phyloP scores from a whole-genome alignment of 2,113 vertebrate species.

The Coregonus clupeaformis region DNA sequence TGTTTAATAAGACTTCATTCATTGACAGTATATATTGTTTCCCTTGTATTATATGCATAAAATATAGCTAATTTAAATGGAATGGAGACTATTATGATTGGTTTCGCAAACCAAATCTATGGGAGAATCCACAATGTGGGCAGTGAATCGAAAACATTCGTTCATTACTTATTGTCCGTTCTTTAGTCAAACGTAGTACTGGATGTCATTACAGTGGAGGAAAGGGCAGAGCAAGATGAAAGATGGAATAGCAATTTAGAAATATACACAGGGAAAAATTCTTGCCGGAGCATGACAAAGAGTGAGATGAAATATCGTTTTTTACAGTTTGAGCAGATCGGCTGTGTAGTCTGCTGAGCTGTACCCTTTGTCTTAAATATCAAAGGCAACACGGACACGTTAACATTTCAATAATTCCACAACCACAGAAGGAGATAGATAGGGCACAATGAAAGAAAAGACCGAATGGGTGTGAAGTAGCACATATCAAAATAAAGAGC shows the following conservation, averaged over 20 bases:
- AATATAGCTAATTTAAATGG: background rate
- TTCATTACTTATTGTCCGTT: conserved; percentile 62
- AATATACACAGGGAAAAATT: conserved; percentile 65
- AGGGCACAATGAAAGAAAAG: conserved; percentile 70
- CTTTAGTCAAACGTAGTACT: conserved; percentile 18
- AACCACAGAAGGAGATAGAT: conserved; percentile 80
- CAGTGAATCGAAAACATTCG: conserved; percentile 58
- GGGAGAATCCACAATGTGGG: conserved; percentile 53
- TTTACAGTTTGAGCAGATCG: conserved; percentile 82
- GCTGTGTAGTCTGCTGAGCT: conserved; percentile 69
- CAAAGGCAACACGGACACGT: conserved; percentile 91
- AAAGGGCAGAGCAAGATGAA: conserved; percentile 69
- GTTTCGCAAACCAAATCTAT: conserved; percentile 55
- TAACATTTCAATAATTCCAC: conserved; percentile 98
- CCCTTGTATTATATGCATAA: background rate
- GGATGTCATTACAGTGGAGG: conserved; percentile 49
- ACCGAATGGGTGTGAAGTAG: conserved; percentile 79
- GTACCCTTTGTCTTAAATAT: conserved; percentile 98
- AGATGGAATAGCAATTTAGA: conserved; percentile 66
- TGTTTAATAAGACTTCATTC: background rate
- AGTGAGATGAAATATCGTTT: conserved; percentile 74
- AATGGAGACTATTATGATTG: conserved; percentile 6
- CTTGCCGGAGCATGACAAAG: conserved; percentile 70
- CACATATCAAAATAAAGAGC: conserved; percentile 71
- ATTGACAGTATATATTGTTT: background rate